Conservation (phyloP, 1,140 invertebrate genomes). For the Rhopalosiphum padi region DNA sequence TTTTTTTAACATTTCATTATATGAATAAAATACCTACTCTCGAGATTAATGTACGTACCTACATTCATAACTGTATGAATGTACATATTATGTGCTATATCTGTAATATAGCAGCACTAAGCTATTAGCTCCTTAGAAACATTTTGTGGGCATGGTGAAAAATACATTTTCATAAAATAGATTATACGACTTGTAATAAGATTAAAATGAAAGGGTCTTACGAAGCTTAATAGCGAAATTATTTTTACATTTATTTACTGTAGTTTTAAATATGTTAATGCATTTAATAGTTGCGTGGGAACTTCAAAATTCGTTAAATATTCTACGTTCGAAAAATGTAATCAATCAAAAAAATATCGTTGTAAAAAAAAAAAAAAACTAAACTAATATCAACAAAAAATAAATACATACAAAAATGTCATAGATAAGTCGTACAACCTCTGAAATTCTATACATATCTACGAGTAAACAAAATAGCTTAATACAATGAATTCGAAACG, state of each 20-base stretch:
- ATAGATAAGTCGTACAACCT: not conserved
- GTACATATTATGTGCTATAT: not conserved
- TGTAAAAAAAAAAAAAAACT: not conserved
- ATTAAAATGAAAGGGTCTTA: not conserved
- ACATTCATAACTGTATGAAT: not conserved
- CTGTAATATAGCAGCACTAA: not conserved
- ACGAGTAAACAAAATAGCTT: not conserved
- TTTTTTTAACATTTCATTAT: not conserved
- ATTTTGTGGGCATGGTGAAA: not conserved
- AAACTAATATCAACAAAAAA: not conserved
- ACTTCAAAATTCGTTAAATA: not conserved
- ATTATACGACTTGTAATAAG: not conserved
- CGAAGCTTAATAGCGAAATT: not conserved
- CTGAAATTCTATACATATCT: not conserved
- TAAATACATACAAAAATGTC: not conserved
- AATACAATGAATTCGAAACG: not conserved
- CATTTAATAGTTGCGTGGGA: not conserved
- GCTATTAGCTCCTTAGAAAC: not conserved
- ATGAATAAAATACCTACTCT: not conserved
- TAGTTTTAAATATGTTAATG: not conserved
- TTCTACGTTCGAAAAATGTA: not conserved
- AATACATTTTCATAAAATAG: not conserved
- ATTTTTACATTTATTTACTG: not conserved
- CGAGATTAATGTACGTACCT: not conserved
- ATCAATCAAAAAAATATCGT: not conserved